Base-by-base conservation (phyloP, 2,113 vertebrate genomes). In the Cyphomyrus plagiostoma region DNA sequence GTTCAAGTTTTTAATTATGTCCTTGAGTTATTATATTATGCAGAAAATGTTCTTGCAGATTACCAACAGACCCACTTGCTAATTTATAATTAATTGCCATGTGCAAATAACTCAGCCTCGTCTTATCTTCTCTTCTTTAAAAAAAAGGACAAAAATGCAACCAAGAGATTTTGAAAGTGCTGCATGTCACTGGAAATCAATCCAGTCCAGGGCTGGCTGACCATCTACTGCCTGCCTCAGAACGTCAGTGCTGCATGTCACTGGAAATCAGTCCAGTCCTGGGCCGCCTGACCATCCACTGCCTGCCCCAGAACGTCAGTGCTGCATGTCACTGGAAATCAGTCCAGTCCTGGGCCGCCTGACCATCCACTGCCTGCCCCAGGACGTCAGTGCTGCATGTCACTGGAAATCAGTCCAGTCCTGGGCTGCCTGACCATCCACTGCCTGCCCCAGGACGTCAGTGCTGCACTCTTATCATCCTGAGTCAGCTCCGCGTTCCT, bases 341-440 rank as follows among this genome's bases (percentile, higher is more conserved):
- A 62, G 26, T 30, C 3, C 15, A 77, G 2, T 26, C 35, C 70
- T 39, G 10, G 11, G 9, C 10, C 35, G n/a, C 0, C 10, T 97
- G 97, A 1, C 96, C 98, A 94, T 96, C 95, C 91, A 97, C 96
- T 85, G 97, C 97, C 62, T 99, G 96, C 83, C 95, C 21, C 56
- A 23, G 58, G 26, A 66, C 6, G 3, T 26, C 23, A 26, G 9
- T 26, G 62, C 62, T 66, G 23, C 62, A 66, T 66, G 77, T 82
- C 35, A 82, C 23, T 82, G 39, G 77, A 21, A 39, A 45, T 2
- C 62, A 66, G 35, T 15, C 0, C 7, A 82, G 1, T 30, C 35
- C 74, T 39, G 10, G 11, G 9, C n/a, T 77, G n/a, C 0, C 10
- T 97, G 97, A 1, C 96, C 98, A 94, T 96, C 95, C 91, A 97